phyloP scores from a whole-genome alignment of 2,888 invertebrate genomes.

The Proisotoma minuta region DNA sequence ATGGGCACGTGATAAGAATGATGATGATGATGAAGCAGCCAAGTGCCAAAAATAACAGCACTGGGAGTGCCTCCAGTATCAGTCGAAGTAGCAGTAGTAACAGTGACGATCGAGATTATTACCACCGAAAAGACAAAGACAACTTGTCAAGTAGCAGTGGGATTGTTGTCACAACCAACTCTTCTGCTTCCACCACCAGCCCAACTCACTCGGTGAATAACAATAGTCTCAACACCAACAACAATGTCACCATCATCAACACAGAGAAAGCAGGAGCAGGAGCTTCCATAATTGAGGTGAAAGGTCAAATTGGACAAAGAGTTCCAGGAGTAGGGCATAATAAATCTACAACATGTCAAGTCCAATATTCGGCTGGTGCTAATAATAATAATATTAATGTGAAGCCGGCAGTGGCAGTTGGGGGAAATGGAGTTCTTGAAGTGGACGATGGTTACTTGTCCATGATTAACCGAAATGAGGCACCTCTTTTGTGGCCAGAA shows the following conservation, averaged over 20 bases:
- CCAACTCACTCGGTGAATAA: conserved; percentile 9
- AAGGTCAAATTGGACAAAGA: background rate
- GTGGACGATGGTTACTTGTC: conserved; percentile 47
- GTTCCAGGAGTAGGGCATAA: conserved; percentile 6
- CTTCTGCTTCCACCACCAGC: background rate
- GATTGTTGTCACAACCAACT: conserved; percentile 8
- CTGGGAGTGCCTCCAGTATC: conserved; percentile 23
- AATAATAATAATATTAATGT: background rate
- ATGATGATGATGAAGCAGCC: conserved; percentile 39
- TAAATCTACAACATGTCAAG: background rate
- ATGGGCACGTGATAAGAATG: conserved; percentile 30
- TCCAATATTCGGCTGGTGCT: background rate
- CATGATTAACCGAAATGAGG: conserved; percentile 46
- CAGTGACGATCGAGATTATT: conserved; percentile 13
- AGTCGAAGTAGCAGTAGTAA: conserved; percentile 34
- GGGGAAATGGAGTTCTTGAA: conserved; percentile 23
- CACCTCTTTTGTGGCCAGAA: conserved; percentile 45
- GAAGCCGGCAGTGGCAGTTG: conserved; percentile 1
- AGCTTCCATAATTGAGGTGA: background rate
- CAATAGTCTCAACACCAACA: background rate
- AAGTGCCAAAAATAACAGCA: conserved; percentile 20
- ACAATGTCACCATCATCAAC: conserved; percentile 7
- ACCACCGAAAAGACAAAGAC: background rate
- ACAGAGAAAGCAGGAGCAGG: background rate
- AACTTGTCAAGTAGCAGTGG: conserved; percentile 13